phyloP scores from a whole-genome alignment of 2,888 invertebrate genomes.

The Phanerotoma sp. region DNA sequence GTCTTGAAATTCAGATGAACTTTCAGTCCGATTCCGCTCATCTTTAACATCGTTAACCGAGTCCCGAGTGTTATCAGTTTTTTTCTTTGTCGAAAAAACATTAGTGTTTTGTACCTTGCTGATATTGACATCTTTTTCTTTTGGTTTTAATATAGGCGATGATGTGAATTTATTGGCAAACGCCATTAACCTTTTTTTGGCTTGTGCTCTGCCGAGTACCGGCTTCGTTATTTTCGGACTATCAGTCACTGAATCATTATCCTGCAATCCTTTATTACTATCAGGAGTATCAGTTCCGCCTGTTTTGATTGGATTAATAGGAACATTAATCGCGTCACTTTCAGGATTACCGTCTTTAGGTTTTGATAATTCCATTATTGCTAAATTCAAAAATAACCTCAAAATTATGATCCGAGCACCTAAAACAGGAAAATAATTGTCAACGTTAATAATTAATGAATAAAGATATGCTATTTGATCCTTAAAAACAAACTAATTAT shows the following conservation, averaged over 20 bases:
- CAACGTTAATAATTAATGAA: no score
- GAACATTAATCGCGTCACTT: slow-evolving; percentile 32
- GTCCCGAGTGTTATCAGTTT: slow-evolving; percentile 25
- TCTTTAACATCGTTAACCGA: slow-evolving; percentile 32
- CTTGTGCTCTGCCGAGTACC: slow-evolving; percentile 54
- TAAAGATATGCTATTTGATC: no score
- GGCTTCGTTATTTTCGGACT: slow-evolving; percentile 50
- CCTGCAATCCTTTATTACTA: slow-evolving; percentile 36
- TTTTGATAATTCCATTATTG: slow-evolving; percentile 12
- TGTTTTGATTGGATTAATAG: slow-evolving; percentile 30
- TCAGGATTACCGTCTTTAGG: slow-evolving; percentile 27
- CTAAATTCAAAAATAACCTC: background rate
- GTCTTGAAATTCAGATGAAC: slow-evolving; percentile 32
- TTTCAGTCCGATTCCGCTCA: slow-evolving; percentile 34
- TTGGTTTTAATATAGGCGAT: slow-evolving; percentile 38
- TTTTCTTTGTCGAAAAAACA: slow-evolving; percentile 22
- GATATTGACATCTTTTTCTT: slow-evolving; percentile 30
- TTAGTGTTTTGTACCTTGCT: slow-evolving; percentile 15
- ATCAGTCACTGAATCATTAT: slow-evolving; percentile 33
- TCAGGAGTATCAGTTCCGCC: slow-evolving; percentile 48
- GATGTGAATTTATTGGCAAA: slow-evolving; percentile 52
- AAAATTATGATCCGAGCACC: no score
- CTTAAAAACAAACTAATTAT: no score
- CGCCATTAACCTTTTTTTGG: slow-evolving; percentile 55
- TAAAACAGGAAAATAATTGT: background rate